phyloP scores from a whole-genome alignment of 1,140 invertebrate genomes.

The Diuraphis noxia region DNA sequence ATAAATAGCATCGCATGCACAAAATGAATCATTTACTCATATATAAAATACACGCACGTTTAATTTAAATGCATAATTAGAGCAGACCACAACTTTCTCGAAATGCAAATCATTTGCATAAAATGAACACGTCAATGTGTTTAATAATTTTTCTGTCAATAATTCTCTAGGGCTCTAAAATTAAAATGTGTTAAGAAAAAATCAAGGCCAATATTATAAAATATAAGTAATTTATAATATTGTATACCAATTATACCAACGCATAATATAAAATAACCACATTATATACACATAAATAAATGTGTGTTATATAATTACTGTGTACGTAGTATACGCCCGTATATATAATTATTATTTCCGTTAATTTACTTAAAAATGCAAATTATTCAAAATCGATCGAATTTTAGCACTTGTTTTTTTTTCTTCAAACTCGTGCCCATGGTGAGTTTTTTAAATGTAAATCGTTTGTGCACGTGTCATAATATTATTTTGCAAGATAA shows the following conservation, averaged over 20 bases:
- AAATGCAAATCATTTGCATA: not conserved
- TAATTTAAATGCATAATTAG: constrained; percentile 26
- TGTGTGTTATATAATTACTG: not conserved
- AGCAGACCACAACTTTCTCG: not conserved
- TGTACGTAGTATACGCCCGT: not conserved
- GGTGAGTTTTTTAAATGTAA: not conserved
- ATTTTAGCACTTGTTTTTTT: not conserved
- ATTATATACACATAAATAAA: not conserved
- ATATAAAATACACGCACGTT: not conserved
- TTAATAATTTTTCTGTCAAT: constrained; percentile 11
- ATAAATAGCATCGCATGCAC: constrained; percentile 6
- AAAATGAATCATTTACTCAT: constrained; percentile 14
- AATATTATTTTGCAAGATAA: not conserved
- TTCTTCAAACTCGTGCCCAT: not conserved
- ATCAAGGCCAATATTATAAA: not conserved
- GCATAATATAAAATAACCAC: not conserved
- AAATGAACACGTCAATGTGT: not conserved
- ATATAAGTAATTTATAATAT: not conserved
- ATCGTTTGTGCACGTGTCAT: not conserved
- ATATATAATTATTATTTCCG: not conserved
- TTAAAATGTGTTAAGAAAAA: not conserved
- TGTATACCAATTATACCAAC: too few relatives aligned
- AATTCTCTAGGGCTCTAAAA: not conserved
- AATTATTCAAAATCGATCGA: not conserved
- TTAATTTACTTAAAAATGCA: not conserved